Evolutionary conservation across 2,888 invertebrate species (phyloP), one percentile per base, ranked within the genome.

Genomic region (Temnothorax unifasciatus): DNA sequence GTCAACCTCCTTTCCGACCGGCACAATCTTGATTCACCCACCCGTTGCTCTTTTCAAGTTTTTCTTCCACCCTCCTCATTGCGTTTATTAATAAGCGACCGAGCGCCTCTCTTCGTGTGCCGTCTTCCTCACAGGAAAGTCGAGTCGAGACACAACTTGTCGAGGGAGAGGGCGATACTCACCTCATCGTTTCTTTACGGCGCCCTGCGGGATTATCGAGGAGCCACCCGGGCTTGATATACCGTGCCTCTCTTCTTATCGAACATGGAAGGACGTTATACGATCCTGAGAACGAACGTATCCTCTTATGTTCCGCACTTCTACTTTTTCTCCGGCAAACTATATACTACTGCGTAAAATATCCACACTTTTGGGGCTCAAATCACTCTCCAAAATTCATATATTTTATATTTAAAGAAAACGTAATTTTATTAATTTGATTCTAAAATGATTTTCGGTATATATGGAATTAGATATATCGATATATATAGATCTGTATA

Each of bases 21-120:
- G 63, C 74, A 50, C 84, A 63, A 75, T 89, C 85, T 75, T 82
- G 77, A 38, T 69, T 77, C 81, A 82, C 54, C 84, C 85, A 63
- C 73, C 38, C 47, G 25, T 41, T 44, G 47, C 57, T 59, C 41
- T 41, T 25, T 44, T 66, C 64, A n/a, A 77, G 59, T 50, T 52
- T 38, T 57, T 69, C 69, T 52, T 76, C 52, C 61, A 63, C 47
- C 52, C 71, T 81, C 73, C 76, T 34, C 34, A 29, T 87, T 71
- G 34, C 83, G 85, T 88, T 89, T 90, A 90, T 90, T 90, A 91
- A 91, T 90, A 90, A 91, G 86, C 86, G 88, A 85, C 71, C 73
- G 71, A 41, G 61, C 82, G 85, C 64, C 79, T 74, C 71, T 75
- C 76, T 75, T 86, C 44, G 57, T 71, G 59, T 75, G 25, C 41